A percentile compares a stretch with the other conserved stretches of the same genome.
Evolutionary conservation across 1,140 invertebrate species (phyloP).

Genomic region (Drosophila kurseongensis): DNA sequence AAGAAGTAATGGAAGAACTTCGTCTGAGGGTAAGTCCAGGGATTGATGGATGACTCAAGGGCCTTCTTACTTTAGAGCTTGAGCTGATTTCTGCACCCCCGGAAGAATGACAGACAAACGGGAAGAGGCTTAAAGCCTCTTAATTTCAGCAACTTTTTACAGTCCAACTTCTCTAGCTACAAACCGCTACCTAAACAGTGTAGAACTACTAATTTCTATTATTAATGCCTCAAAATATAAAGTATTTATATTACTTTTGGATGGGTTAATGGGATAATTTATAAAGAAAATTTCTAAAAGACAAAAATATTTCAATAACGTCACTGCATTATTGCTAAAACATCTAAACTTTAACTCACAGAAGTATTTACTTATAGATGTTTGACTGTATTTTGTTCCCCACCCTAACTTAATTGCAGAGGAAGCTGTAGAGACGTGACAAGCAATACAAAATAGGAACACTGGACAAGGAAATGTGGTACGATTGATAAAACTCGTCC

Average conservation of each 20-base stretch:
- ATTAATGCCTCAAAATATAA: too few species aligned
- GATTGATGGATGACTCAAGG: constrained; percentile 59
- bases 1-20: constrained; percentile 9
- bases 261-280: too few species aligned
- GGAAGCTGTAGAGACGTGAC: constrained; percentile 67
- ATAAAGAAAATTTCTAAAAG: too few species aligned
- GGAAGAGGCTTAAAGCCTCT: constrained; percentile 25
- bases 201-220: too few species aligned
- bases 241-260: too few species aligned
- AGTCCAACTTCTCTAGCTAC: not conserved
- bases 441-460: constrained; percentile 35
- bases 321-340: too few species aligned
- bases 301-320: too few species aligned
- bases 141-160: constrained; percentile 17
- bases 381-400: constrained; percentile 1
- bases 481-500: constrained; percentile 21
- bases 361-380: not conserved
- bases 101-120: constrained; percentile 56
- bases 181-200: not conserved
- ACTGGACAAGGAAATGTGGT: constrained; percentile 42
- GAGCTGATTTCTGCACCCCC: constrained; percentile 18
- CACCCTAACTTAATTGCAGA: constrained; percentile 52
- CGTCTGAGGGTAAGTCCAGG: constrained; percentile 23
- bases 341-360: not conserved
- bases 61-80: constrained; percentile 15